Percentiles rank a stretch among this genome's conserved stretches.
These are phyloP conservation scores for Zosterops japonicus DNA, from an alignment of 2,113 vertebrate genomes.

Conservation along the genomic window DNA sequence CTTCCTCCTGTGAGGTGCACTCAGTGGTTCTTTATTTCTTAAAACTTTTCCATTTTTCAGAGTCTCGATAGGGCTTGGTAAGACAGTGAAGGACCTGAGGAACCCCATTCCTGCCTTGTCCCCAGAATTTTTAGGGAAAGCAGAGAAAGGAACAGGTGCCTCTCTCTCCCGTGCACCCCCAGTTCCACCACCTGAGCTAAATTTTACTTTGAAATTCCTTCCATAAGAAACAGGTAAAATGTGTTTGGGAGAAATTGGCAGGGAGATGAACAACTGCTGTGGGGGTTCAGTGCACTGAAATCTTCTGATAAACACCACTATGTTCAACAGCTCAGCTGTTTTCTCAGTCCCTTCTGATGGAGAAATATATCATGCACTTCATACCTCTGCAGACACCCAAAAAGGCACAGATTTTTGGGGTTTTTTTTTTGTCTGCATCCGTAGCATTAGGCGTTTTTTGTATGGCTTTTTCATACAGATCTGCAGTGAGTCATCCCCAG, in stretches of 20 bases:
- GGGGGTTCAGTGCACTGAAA: background rate
- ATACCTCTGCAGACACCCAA: background rate
- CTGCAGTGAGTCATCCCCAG: background rate
- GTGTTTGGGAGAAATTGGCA: background rate
- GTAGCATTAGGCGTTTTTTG: background rate
- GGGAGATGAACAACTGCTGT: background rate
- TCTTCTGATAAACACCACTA: background rate
- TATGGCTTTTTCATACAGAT: background rate
- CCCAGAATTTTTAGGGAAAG: background rate
- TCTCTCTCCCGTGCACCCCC: background rate
- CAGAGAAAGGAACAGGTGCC: background rate
- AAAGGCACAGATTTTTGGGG: background rate
- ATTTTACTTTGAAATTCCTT: background rate
- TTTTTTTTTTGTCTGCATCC: background rate
- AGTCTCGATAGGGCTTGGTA: background rate
- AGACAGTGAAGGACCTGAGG: background rate
- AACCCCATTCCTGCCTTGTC: background rate
- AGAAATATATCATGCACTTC: background rate
- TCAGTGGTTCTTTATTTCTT: background rate
- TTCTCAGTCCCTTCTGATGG: background rate
- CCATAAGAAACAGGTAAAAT: rapidly evolving
- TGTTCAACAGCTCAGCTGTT: background rate
- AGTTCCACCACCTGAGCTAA: background rate
- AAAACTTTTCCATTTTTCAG: background rate
- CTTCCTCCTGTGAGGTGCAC: background rate